Percentiles rank a stretch among this genome's conserved stretches.
These are phyloP conservation scores for Habrosyne pyritoides DNA, from an alignment of 2,888 invertebrate species.

Conservation along the genomic window DNA sequence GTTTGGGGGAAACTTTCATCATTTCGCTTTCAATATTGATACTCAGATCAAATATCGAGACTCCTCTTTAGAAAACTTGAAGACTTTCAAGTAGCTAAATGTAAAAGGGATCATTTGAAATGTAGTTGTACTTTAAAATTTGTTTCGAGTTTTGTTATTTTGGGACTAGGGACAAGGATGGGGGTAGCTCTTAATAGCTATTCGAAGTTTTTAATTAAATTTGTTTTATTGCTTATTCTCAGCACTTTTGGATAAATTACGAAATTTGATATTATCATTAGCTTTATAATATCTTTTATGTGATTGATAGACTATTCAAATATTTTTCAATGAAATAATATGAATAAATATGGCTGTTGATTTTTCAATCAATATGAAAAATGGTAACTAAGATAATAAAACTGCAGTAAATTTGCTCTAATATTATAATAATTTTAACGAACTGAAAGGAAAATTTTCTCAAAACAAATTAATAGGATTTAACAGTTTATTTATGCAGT, in stretches of 20 bases:
- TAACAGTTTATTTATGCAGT: too few relatives aligned
- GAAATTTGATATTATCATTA: too few relatives aligned
- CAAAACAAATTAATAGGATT: too few relatives aligned
- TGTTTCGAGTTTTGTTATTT: background rate
- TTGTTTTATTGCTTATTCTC: background rate
- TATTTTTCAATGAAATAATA: too few relatives aligned
- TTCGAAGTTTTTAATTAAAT: background rate
- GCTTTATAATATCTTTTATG: background rate
- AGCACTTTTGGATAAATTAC: background rate
- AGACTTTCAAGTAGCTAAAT: conserved; percentile 14
- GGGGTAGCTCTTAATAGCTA: background rate
- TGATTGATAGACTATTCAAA: background rate
- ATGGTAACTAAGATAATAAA: too few relatives aligned
- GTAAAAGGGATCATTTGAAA: background rate
- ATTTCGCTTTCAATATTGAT: conserved; percentile 8
- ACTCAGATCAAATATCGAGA: conserved; percentile 18
- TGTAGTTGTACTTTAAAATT: conserved; percentile 1
- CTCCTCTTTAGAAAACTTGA: conserved; percentile 14
- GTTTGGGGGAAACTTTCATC: conserved; percentile 5
- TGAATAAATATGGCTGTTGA: too few relatives aligned
- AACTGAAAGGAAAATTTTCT: too few relatives aligned
- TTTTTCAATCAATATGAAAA: too few relatives aligned
- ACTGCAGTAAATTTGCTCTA: too few relatives aligned
- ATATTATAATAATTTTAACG: too few relatives aligned
- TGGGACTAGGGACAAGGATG: background rate